A percentile compares a stretch with the other conserved stretches of the same genome.
phyloP scores from a whole-genome alignment of 1,140 invertebrate genomes.

The Hermatobates lingyangjiaoensis region DNA sequence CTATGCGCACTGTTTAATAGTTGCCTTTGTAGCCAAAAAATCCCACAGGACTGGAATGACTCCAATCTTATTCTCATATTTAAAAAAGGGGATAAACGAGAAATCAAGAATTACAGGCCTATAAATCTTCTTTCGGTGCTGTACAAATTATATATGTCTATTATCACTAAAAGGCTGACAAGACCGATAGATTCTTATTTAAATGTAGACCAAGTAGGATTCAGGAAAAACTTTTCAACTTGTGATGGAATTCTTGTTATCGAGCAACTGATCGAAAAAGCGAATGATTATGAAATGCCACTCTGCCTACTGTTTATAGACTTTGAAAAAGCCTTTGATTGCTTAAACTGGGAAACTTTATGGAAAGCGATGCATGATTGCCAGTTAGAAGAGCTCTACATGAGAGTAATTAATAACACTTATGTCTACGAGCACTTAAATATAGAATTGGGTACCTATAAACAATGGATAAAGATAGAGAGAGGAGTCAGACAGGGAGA shows the following conservation, averaged over 20 bases:
- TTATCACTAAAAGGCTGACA: constrained; percentile 12
- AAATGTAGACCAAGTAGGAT: constrained; percentile 2
- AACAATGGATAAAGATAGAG: not conserved
- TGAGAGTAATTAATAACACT: not conserved
- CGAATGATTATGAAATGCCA: not conserved
- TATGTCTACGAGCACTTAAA: not conserved
- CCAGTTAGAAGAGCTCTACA: not conserved
- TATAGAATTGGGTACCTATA: not conserved
- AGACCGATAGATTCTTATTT: constrained; percentile 1
- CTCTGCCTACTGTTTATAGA: not conserved
- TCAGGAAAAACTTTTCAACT: constrained; percentile 5
- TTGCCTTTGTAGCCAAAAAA: constrained; percentile 10
- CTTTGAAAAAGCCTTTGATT: not conserved
- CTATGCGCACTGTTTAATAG: constrained; percentile 11
- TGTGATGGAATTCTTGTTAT: not conserved
- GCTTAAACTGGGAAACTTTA: not conserved
- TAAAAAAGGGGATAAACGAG: constrained; percentile 9
- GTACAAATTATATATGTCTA: constrained; percentile 12
- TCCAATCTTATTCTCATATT: constrained; percentile 9
- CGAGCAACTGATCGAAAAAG: not conserved
- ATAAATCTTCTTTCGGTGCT: constrained; percentile 9
- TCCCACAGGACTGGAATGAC: constrained; percentile 14
- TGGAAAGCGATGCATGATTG: not conserved
- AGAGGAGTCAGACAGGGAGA: not conserved
- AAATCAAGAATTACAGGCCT: constrained; percentile 11